Evolutionary conservation across 1,140 invertebrate genomes (phyloP).

Genomic region (Apis cerana): DNA sequence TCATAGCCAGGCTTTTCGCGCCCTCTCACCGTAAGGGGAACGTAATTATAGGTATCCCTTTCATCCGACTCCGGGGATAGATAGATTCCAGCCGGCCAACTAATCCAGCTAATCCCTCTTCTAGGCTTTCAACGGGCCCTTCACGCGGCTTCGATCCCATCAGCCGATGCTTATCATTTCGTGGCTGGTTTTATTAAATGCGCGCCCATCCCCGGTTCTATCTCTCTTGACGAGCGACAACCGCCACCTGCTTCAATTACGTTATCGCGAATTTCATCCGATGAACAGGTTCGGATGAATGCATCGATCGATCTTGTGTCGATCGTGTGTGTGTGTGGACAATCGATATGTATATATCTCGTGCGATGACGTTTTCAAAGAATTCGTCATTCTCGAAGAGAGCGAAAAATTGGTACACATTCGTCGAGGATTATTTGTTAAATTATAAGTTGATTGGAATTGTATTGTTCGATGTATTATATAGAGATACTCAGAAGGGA

Average conservation of each 20-base stretch:
- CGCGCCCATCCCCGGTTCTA: not conserved
- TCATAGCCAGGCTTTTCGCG: conserved; percentile 64
- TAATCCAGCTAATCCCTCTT: conserved; percentile 67
- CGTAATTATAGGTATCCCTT: conserved; percentile 71
- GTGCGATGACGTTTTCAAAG: too few species aligned
- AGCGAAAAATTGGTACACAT: too few species aligned
- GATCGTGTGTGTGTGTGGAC: too few species aligned
- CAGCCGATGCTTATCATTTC: conserved; percentile 54
- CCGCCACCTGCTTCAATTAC: not conserved
- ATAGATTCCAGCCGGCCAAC: conserved; percentile 57
- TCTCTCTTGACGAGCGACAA: not conserved
- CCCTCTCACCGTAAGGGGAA: conserved; percentile 61
- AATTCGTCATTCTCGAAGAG: too few species aligned
- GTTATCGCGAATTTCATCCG: not conserved
- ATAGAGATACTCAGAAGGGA: too few species aligned
- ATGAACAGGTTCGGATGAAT: too few species aligned
- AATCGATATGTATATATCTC: too few species aligned
- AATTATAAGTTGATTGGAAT: too few species aligned
- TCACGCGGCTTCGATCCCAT: conserved; percentile 49
- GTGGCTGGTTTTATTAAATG: conserved; percentile 60
- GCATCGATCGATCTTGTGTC: too few species aligned
- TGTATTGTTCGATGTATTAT: too few species aligned
- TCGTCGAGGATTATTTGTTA: too few species aligned
- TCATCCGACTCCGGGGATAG: conserved; percentile 59
- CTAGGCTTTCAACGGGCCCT: conserved; percentile 53